Evolutionary conservation across 2,888 invertebrate species (phyloP).

Genomic region (Bedellia somnulentella): DNA sequence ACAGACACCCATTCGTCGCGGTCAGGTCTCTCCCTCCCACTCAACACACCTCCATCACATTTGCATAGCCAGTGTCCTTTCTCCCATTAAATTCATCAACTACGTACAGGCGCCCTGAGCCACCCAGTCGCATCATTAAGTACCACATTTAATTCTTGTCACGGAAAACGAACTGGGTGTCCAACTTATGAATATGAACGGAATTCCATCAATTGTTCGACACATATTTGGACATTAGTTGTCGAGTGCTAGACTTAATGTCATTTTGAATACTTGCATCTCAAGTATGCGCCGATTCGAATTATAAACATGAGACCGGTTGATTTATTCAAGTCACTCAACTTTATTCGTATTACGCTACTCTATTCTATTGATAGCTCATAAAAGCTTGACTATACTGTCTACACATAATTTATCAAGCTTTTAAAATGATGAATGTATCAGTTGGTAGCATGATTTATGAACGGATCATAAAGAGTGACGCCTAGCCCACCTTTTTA

Average conservation of each 20-base stretch:
- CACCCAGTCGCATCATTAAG: conserved; percentile 49
- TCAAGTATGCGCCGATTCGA: too few relatives aligned
- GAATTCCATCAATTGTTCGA: conserved; percentile 53
- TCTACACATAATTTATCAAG: conserved; percentile 56
- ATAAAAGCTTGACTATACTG: conserved; percentile 54
- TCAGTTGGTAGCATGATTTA: conserved; percentile 44
- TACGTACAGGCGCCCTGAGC: conserved; percentile 34
- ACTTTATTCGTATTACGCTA: too few relatives aligned
- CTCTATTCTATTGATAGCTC: too few relatives aligned
- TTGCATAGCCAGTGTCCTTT: conserved; percentile 44
- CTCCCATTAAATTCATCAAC: conserved; percentile 42
- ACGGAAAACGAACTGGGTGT: conserved; percentile 53
- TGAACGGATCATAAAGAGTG: conserved; percentile 47
- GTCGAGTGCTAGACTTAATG: too few relatives aligned
- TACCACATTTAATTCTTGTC: conserved; percentile 50
- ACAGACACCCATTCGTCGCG: conserved; percentile 54
- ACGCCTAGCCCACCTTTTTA: conserved; percentile 56
- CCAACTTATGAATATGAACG: conserved; percentile 57
- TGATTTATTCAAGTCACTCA: too few relatives aligned
- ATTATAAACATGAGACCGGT: too few relatives aligned
- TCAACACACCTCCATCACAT: conserved; percentile 33
- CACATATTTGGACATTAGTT: conserved; percentile 56
- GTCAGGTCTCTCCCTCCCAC: conserved; percentile 43
- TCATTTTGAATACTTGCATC: too few relatives aligned
- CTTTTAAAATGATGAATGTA: conserved; percentile 59